Percentiles rank a stretch among this genome's conserved stretches.
Conservation (phyloP, 2,888 invertebrate species). For the Imbricaverruca yamaguchii region DNA sequence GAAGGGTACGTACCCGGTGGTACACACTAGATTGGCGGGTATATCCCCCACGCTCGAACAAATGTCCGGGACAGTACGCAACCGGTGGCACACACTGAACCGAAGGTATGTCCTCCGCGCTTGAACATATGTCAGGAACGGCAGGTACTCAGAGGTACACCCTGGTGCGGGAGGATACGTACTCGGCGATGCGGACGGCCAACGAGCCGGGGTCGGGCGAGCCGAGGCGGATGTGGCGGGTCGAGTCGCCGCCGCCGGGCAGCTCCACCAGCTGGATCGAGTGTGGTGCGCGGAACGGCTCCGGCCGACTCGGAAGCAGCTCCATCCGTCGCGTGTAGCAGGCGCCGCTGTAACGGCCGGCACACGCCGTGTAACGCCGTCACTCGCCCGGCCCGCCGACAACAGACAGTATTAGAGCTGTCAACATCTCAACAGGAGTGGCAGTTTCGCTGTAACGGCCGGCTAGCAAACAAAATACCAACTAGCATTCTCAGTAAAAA, state of each 20-base stretch:
- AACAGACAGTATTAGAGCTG: too few species aligned
- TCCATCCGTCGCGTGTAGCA: constrained; percentile 69
- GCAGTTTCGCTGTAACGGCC: background rate
- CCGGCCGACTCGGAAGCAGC: constrained; percentile 48
- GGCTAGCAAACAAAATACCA: too few species aligned
- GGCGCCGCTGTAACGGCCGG: constrained; percentile 51
- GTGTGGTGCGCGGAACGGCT: constrained; percentile 52
- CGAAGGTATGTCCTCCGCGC: too few species aligned
- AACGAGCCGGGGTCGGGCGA: constrained; percentile 49
- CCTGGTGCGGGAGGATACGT: constrained; percentile 25
- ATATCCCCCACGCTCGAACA: too few species aligned
- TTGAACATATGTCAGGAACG: too few species aligned
- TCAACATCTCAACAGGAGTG: background rate
- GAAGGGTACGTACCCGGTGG: too few species aligned
- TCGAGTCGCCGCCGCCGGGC: constrained; percentile 49
- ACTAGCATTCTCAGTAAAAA: too few species aligned
- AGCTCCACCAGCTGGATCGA: constrained; percentile 77
- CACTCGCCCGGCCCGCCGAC: background rate
- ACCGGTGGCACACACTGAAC: too few species aligned
- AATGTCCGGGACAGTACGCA: too few species aligned
- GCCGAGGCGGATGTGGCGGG: constrained; percentile 57
- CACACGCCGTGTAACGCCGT: background rate
- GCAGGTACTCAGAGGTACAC: too few species aligned
- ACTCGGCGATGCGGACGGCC: constrained; percentile 54
- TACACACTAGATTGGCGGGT: too few species aligned